These are phyloP conservation scores for Octonoba sinensis DNA, from an alignment of 2,888 invertebrate genomes.

Conservation along the genomic window DNA sequence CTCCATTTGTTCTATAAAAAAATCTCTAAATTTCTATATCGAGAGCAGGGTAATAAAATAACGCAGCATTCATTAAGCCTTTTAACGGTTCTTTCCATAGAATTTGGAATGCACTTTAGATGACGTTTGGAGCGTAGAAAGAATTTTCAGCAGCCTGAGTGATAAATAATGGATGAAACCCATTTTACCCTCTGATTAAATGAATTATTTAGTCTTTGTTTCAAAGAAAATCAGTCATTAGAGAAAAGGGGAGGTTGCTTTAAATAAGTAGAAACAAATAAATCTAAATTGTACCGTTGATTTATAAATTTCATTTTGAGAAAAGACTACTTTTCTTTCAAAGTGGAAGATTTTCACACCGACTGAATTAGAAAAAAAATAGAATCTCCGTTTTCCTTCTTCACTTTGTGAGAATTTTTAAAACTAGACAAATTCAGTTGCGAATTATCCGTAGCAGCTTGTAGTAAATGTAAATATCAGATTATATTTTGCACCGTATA, in stretches of 20 bases:
- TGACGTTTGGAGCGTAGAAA: too few species aligned
- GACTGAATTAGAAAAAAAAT: too few species aligned
- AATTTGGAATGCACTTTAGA: constrained; percentile 2
- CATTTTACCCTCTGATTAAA: constrained; percentile 12
- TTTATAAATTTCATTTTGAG: not conserved
- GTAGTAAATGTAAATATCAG: too few species aligned
- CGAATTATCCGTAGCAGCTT: too few species aligned
- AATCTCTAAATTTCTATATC: too few species aligned
- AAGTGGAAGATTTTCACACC: too few species aligned
- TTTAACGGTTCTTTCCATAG: constrained; percentile 8
- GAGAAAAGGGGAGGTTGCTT: constrained; percentile 17
- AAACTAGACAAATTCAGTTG: too few species aligned
- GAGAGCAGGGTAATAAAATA: not conserved
- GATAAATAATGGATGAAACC: constrained; percentile 32
- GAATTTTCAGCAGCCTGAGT: not conserved
- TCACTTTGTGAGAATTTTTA: too few species aligned
- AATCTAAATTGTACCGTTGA: not conserved
- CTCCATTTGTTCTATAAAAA: too few species aligned
- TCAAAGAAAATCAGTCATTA: constrained; percentile 42
- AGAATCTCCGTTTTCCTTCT: too few species aligned
- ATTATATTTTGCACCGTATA: too few species aligned
- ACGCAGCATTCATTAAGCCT: constrained; percentile 30
- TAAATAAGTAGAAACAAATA: constrained; percentile 10
- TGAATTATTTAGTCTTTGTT: constrained; percentile 45
- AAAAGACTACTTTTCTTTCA: too few species aligned